A percentile compares a stretch with the other conserved stretches of the same genome.
These are phyloP conservation scores for Coracopsis vasa DNA, from an alignment of 2,113 vertebrate genomes.

Conservation along the genomic window DNA sequence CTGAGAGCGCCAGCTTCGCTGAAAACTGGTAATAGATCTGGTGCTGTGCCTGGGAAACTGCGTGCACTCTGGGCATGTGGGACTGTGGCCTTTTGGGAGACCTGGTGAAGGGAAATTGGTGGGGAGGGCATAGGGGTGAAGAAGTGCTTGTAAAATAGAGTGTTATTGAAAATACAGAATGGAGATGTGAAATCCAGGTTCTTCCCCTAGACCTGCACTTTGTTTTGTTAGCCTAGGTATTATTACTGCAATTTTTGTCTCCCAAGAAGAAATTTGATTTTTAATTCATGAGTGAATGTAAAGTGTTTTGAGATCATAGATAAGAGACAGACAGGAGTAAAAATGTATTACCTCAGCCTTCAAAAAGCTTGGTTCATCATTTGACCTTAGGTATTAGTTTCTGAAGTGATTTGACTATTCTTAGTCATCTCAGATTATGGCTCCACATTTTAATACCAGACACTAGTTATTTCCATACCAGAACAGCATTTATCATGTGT, in stretches of 20 bases:
- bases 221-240: background rate
- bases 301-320: slow-evolving; percentile 4
- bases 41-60: background rate
- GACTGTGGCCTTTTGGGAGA: too few species aligned
- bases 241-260: background rate
- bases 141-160: background rate
- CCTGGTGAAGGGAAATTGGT: background rate
- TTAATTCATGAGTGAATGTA: background rate
- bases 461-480: slow-evolving; percentile 4
- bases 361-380: background rate
- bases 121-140: rapidly evolving
- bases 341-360: slow-evolving; percentile 5
- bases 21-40: rapidly evolving
- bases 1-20: rapidly evolving
- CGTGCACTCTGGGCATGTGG: rapidly evolving
- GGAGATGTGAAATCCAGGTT: background rate
- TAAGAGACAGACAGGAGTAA: background rate
- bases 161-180: background rate
- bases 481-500: background rate
- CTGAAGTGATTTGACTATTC: slow-evolving; percentile 18
- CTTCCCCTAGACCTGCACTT: background rate
- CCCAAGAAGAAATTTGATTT: background rate
- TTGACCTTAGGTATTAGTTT: slow-evolving; percentile 16
- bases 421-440: slow-evolving; percentile 5
- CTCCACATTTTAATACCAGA: slow-evolving; percentile 59